A percentile compares a stretch with the other conserved stretches of the same genome.
These are phyloP conservation scores for Platorchestia sp. DNA, from an alignment of 1,140 invertebrate species.

Conservation along the genomic window DNA sequence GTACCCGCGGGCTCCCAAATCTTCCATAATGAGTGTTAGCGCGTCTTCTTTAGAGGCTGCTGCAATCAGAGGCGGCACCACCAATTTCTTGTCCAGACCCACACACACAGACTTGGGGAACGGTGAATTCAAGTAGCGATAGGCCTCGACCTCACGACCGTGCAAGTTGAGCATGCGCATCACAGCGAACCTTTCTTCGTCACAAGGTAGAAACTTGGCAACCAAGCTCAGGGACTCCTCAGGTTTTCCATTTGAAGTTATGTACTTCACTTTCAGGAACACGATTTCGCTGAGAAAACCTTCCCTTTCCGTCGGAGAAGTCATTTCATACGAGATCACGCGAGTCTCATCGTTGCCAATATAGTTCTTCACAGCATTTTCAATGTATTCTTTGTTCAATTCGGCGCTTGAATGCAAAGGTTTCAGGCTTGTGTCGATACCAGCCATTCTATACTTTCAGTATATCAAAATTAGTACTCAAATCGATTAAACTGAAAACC, in stretches of 20 bases:
- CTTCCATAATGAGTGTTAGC: neutral
- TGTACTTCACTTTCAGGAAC: neutral
- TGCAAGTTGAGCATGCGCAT: neutral
- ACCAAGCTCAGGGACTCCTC: neutral
- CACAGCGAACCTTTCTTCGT: neutral
- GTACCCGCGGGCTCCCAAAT: neutral
- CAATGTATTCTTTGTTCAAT: neutral
- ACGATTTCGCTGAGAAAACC: conserved; percentile 17
- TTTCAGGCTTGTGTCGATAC: neutral
- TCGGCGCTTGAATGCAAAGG: neutral
- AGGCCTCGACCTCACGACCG: neutral
- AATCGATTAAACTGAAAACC: neutral
- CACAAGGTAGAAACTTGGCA: neutral
- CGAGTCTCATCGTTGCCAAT: neutral
- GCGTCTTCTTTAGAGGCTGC: neutral
- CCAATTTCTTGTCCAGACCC: neutral
- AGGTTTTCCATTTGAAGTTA: neutral
- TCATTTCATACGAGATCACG: neutral
- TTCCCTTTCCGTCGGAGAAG: neutral
- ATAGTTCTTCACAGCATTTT: neutral
- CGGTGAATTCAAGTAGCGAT: neutral
- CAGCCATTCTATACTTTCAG: neutral
- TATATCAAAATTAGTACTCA: neutral
- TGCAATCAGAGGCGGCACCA: neutral
- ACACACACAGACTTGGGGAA: neutral